Percentiles rank a stretch among this genome's conserved stretches.
These are phyloP conservation scores for Eupleurogrammus muticus DNA, from an alignment of 2,797 vertebrate genomes.

Conservation along the genomic window DNA sequence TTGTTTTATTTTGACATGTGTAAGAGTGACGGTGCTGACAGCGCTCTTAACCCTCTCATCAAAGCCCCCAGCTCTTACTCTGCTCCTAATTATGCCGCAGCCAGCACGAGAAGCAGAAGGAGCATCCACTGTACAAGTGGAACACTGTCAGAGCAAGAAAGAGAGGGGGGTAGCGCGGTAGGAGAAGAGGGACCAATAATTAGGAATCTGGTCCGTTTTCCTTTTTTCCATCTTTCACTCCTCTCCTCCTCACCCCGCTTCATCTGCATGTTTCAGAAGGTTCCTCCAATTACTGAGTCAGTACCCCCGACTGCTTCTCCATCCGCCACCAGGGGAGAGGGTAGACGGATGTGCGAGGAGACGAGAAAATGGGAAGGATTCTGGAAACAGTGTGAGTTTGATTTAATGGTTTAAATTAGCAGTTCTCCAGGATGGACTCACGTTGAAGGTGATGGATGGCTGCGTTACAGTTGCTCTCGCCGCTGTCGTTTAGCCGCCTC, in stretches of 20 bases:
- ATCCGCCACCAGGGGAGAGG: constrained; percentile 66
- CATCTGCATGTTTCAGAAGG: constrained; percentile 84
- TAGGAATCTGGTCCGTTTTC: constrained; percentile 76
- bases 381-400: constrained; percentile 66
- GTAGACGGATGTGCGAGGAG: constrained; percentile 43
- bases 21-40: constrained; percentile 67
- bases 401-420: constrained; percentile 75
- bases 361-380: constrained; percentile 55
- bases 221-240: constrained; percentile 54
- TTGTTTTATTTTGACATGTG: constrained; percentile 60
- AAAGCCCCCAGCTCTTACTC: constrained; percentile 65
- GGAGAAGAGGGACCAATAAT: constrained; percentile 64
- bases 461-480: constrained; percentile 15
- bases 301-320: constrained; percentile 64
- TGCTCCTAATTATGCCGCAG: constrained; percentile 72
- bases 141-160: constrained; percentile 56
- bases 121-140: constrained; percentile 42
- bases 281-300: constrained; percentile 78
- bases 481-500: constrained; percentile 4
- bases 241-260: constrained; percentile 66
- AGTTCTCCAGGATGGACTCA: constrained; percentile 29
- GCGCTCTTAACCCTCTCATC: constrained; percentile 72
- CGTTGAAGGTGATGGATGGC: constrained; percentile 32
- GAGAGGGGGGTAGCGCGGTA: too few relatives aligned
- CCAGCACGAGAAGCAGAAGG: constrained; percentile 56